Conservation (phyloP, 2,113 vertebrate species). For the Neofelis nebulosa region DNA sequence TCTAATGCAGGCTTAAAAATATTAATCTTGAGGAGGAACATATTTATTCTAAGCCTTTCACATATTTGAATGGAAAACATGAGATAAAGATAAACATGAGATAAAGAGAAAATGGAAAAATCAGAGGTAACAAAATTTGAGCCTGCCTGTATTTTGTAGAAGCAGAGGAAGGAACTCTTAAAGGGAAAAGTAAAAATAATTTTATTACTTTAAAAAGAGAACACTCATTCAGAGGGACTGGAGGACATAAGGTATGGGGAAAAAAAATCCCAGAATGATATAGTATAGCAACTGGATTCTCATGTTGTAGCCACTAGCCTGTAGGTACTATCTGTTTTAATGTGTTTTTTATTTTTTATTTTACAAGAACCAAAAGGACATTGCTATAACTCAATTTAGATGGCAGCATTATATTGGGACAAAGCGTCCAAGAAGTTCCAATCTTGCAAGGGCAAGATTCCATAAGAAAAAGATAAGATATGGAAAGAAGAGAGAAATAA, state of each 20-base stretch:
- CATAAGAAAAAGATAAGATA: neutral
- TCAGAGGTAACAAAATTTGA: constrained; percentile 17
- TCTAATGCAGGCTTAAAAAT: neutral
- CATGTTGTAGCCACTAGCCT: neutral
- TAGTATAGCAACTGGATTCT: neutral
- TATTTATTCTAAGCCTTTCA: neutral
- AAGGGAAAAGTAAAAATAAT: neutral
- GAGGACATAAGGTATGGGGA: neutral
- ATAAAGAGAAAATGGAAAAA: constrained; percentile 14
- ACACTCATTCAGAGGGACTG: neutral
- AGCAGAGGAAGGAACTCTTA: neutral
- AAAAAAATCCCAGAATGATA: neutral
- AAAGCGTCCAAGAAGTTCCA: neutral
- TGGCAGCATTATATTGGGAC: neutral
- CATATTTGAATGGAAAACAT: neutral
- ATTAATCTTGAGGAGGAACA: neutral
- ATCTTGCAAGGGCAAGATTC: neutral
- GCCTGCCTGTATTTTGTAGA: constrained; percentile 28
- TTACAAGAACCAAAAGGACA: neutral
- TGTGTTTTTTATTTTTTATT: neutral
- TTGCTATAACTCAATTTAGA: neutral
- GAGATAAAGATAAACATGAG: neutral
- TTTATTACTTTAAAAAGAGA: constrained; percentile 40
- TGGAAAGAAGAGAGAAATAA: constrained; percentile 2
- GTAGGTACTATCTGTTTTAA: neutral